These are phyloP conservation scores for Ferdinandea cuprea DNA, from an alignment of 2,888 invertebrate genomes.

Conservation along the genomic window DNA sequence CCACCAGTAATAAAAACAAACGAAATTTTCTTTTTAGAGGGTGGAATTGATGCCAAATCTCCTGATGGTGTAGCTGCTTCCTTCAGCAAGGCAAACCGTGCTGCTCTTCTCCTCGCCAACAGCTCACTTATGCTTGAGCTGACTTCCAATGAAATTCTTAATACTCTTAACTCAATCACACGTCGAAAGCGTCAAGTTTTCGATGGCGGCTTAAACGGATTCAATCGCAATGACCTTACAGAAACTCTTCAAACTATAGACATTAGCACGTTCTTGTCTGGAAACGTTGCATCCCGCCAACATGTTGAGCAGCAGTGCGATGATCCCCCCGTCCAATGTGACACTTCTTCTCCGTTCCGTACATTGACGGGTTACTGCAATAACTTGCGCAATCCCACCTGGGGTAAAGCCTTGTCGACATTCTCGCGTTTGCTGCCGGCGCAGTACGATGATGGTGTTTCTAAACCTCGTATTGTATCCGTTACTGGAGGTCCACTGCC, in stretches of 20 bases:
- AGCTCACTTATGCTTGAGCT: conserved; percentile 93
- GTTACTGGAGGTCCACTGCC: conserved; percentile 91
- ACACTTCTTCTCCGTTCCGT: conserved; percentile 87
- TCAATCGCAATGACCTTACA: conserved; percentile 87
- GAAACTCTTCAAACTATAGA: conserved; percentile 92
- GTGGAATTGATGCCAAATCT: conserved; percentile 93
- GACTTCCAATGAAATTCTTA: conserved; percentile 93
- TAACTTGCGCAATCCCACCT: conserved; percentile 91
- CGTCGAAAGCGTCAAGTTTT: conserved; percentile 90
- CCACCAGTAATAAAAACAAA: background rate
- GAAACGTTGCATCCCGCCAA: conserved; percentile 77
- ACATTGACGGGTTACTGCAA: conserved; percentile 94
- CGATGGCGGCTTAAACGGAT: conserved; percentile 85
- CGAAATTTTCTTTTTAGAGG: conserved; percentile 84
- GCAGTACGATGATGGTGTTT: conserved; percentile 94
- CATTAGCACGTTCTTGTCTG: conserved; percentile 87
- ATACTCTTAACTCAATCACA: conserved; percentile 83
- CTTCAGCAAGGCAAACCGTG: conserved; percentile 94
- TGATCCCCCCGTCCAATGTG: conserved; percentile 88
- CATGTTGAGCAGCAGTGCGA: conserved; percentile 84
- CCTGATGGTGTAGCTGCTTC: conserved; percentile 94
- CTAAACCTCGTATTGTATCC: conserved; percentile 89
- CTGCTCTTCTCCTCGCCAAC: conserved; percentile 92
- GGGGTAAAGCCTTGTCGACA: conserved; percentile 92
- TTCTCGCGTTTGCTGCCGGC: conserved; percentile 93